Base-by-base conservation (phyloP, 2,888 invertebrate species). In the Bibio marci region DNA sequence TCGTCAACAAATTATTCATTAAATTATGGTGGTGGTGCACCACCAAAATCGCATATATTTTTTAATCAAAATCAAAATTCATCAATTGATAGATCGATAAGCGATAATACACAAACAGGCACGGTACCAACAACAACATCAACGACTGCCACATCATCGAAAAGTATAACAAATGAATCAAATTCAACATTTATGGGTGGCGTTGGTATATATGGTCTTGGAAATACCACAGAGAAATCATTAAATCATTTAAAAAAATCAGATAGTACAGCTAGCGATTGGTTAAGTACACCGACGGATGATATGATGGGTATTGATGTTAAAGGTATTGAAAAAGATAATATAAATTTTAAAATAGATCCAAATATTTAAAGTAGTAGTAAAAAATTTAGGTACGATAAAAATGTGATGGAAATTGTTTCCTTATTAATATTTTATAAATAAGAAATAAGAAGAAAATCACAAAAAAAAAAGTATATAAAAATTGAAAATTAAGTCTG, bases 241-340 rank as follows among this genome's bases (percentile, higher is more conserved):
- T n/a, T n/a, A n/a, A n/a, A n/a, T n/a, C 45, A 45, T 28, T 47
- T 50, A 25, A 49, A 48, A 37, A 51, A 51, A 43, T 51, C 51
- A 4, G 49, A 51, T 43, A 51, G 51, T 38, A 50, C 43, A 41
- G 48, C 48, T 25, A 49, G 49, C 27, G 50, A 51, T 46, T 51
- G 50, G 50, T 37, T 51, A 17, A 50, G 49, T 38, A 49, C 51
- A n/a, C 51, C 51, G 19, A 51, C 49, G 12, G 51, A 51, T 35
- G 51, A 51, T 37, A 46, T 49, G 40, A 43, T 51, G 26, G 50
- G 49, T 31, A 51, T 52, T 35, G 50, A 51, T 44, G 50, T 52
- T 13, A 44, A 45, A 30, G 52, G 52, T 13, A 40, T 50, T 10
- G 50, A 51, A 41, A 49, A 48, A 40, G 51, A 52, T 41, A 15